Evolutionary conservation across 2,113 vertebrate genomes (phyloP).

Genomic region (Colinus virginianus): DNA sequence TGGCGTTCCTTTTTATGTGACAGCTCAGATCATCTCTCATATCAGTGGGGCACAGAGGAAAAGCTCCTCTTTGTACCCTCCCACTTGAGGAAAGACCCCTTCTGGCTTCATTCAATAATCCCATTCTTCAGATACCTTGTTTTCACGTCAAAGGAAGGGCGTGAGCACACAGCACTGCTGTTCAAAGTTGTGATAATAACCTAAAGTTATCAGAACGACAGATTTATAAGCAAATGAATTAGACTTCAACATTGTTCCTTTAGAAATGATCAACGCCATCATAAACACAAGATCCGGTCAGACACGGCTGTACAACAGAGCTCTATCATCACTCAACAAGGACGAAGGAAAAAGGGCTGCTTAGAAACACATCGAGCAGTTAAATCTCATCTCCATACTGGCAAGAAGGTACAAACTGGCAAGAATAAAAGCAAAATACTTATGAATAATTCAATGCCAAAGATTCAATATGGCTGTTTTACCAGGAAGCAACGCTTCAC

Average conservation of each 20-base stretch:
- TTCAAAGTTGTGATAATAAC: not conserved
- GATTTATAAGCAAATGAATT: not conserved
- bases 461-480: not conserved
- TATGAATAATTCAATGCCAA: not conserved
- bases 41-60: constrained; percentile 60
- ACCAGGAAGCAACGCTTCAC: not conserved
- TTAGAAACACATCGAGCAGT: not conserved
- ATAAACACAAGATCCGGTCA: not conserved
- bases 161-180: not conserved
- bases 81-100: constrained; percentile 40
- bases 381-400: not conserved
- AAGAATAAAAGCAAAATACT: not conserved
- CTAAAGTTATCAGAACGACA: not conserved
- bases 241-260: not conserved
- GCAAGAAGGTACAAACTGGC: not conserved
- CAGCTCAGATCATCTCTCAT: constrained; percentile 63
- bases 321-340: not conserved
- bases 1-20: constrained; percentile 63
- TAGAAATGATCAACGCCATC: not conserved
- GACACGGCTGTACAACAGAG: not conserved
- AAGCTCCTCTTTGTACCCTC: constrained; percentile 27
- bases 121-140: constrained; percentile 12
- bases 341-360: not conserved
- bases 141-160: not conserved
- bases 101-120: constrained; percentile 7